Conservation (phyloP, 2,888 invertebrate species). For the Boloria selene region DNA sequence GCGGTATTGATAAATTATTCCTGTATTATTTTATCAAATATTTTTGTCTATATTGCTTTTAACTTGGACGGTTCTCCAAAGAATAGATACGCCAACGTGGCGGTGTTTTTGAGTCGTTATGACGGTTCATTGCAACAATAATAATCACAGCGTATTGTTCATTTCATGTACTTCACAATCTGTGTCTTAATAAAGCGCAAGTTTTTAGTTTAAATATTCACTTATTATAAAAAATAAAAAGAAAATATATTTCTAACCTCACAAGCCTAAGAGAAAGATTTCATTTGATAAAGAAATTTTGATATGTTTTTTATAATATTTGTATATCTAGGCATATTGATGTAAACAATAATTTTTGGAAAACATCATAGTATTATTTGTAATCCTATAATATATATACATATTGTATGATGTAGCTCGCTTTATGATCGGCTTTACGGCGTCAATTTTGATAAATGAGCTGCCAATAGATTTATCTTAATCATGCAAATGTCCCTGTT, state of each 20-base stretch:
- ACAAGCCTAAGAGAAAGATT: too few species aligned
- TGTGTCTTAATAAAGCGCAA: constrained; percentile 22
- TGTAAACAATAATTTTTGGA: too few species aligned
- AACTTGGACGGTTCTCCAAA: constrained; percentile 17
- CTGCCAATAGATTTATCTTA: constrained; percentile 34
- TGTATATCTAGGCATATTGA: too few species aligned
- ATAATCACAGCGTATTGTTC: constrained; percentile 76
- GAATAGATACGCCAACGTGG: constrained; percentile 57
- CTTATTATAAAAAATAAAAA: not conserved
- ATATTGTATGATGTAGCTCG: constrained; percentile 10
- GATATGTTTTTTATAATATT: too few species aligned
- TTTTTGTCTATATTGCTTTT: constrained; percentile 2
- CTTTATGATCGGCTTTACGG: constrained; percentile 30
- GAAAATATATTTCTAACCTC: too few species aligned
- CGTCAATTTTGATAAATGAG: constrained; percentile 36
- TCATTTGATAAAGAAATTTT: too few species aligned
- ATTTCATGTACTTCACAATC: constrained; percentile 47
- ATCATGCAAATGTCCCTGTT: constrained; percentile 28
- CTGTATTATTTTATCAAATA: not conserved
- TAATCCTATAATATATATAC: too few species aligned
- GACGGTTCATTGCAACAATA: constrained; percentile 72
- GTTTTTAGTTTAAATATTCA: not conserved
- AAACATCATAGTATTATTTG: not conserved
- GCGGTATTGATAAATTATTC: too few species aligned
- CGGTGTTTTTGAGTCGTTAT: constrained; percentile 63